These are phyloP conservation scores for Scaptodrosophila latifasciaeformis DNA, from an alignment of 2,888 invertebrate species.

Conservation along the genomic window DNA sequence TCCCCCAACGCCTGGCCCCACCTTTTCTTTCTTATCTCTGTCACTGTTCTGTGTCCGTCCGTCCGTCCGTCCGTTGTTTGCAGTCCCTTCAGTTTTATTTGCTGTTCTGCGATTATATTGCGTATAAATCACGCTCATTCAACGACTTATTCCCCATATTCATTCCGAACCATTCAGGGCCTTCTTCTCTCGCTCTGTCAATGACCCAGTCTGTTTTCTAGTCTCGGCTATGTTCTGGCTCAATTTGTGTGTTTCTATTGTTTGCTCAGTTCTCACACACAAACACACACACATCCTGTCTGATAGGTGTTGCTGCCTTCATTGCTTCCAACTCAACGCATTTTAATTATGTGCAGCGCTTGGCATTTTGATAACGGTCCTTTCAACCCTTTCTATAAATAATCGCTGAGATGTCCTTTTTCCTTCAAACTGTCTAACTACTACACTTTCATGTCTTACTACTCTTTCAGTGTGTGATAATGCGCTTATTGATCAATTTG, in stretches of 20 bases:
- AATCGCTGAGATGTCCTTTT: background rate
- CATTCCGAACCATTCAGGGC: background rate
- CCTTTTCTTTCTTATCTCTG: slow-evolving; percentile 36
- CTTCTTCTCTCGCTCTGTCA: background rate
- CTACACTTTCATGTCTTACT: no score
- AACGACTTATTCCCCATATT: slow-evolving; percentile 4
- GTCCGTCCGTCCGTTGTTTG: slow-evolving; percentile 36
- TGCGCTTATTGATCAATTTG: no score
- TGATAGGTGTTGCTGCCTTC: background rate
- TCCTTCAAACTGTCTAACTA: no score
- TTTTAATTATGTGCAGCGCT: slow-evolving; percentile 65
- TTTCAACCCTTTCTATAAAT: slow-evolving; percentile 9
- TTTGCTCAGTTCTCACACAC: no score
- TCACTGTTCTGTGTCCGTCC: slow-evolving; percentile 25
- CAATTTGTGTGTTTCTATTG: no score
- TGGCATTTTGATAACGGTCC: slow-evolving; percentile 40
- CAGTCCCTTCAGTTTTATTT: slow-evolving; percentile 12
- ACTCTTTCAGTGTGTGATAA: no score
- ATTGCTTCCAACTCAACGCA: slow-evolving; percentile 47
- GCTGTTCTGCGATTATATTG: slow-evolving; percentile 29
- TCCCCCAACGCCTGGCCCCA: background rate
- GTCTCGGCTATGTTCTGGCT: no score
- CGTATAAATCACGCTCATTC: slow-evolving; percentile 47
- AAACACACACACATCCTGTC: no score
- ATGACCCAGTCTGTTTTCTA: no score